Percentiles rank a stretch among this genome's conserved stretches.
phyloP scores from a whole-genome alignment of 1,140 invertebrate species.

The Sitobion miscanthi region DNA sequence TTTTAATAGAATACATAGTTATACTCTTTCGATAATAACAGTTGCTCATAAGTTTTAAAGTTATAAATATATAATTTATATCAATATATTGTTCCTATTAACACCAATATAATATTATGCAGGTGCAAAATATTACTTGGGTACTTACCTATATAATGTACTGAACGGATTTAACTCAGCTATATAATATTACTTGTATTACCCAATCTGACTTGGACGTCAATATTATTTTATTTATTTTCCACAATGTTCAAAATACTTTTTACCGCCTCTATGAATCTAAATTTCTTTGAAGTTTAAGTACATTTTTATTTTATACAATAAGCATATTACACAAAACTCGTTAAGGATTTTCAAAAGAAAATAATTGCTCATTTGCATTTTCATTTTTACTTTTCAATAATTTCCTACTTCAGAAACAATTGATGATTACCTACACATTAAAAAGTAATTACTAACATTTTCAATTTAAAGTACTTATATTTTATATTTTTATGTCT shows the following conservation, averaged over 20 bases:
- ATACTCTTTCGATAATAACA: neutral
- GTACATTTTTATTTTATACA: neutral
- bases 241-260: neutral
- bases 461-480: neutral
- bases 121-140: neutral
- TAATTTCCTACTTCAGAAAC: neutral
- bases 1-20: no score
- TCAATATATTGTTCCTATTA: neutral
- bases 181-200: neutral
- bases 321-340: neutral
- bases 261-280: neutral
- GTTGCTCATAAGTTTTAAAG: neutral
- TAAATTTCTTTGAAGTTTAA: neutral
- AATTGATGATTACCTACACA: constrained; percentile 11
- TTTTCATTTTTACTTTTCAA: neutral
- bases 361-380: constrained; percentile 4
- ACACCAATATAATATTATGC: neutral
- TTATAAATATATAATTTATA: neutral
- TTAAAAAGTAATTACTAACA: constrained; percentile 38
- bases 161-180: no score
- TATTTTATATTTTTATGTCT: neutral
- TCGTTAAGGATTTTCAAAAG: neutral
- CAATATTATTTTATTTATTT: neutral
- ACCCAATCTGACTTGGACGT: neutral
- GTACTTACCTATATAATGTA: neutral